These are phyloP conservation scores for Leontocebus nigricollis DNA, from an alignment of 2,797 vertebrate genomes.

Conservation along the genomic window DNA sequence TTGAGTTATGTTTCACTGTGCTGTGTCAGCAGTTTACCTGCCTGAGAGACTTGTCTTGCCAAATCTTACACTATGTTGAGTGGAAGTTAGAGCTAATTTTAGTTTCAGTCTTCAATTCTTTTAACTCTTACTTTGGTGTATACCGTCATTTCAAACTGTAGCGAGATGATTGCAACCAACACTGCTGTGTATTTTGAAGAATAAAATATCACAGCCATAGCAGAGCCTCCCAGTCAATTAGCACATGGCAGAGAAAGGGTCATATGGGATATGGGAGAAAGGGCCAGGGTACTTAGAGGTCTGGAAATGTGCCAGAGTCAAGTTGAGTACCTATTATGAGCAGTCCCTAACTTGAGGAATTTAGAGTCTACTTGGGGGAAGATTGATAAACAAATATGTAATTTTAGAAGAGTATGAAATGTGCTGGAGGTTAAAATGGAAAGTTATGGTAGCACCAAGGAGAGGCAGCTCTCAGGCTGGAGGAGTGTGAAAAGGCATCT, in stretches of 20 bases:
- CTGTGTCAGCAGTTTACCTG: slow-evolving; percentile 59
- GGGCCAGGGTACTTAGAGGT: background rate
- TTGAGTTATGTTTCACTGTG: slow-evolving; percentile 35
- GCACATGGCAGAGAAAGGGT: background rate
- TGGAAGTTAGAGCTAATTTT: slow-evolving; percentile 51
- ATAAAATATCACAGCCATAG: background rate
- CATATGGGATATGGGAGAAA: background rate
- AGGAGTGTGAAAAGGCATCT: background rate
- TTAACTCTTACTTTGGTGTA: slow-evolving; percentile 43
- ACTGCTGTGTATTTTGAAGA: background rate
- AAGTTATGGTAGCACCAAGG: background rate
- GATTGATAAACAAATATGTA: background rate
- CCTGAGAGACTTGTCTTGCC: slow-evolving; percentile 44
- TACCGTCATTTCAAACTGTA: background rate
- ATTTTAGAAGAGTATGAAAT: slow-evolving; percentile 8
- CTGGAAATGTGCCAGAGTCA: background rate
- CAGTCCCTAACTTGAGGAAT: background rate
- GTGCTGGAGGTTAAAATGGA: background rate
- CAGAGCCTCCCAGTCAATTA: background rate
- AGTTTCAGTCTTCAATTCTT: slow-evolving; percentile 36
- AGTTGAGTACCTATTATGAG: background rate
- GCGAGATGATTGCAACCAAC: background rate
- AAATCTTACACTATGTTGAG: slow-evolving; percentile 58
- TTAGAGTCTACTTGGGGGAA: background rate
- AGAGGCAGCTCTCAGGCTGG: background rate